Evolutionary conservation across 2,888 invertebrate species (phyloP).

Genomic region (Osmoderma eremita): DNA sequence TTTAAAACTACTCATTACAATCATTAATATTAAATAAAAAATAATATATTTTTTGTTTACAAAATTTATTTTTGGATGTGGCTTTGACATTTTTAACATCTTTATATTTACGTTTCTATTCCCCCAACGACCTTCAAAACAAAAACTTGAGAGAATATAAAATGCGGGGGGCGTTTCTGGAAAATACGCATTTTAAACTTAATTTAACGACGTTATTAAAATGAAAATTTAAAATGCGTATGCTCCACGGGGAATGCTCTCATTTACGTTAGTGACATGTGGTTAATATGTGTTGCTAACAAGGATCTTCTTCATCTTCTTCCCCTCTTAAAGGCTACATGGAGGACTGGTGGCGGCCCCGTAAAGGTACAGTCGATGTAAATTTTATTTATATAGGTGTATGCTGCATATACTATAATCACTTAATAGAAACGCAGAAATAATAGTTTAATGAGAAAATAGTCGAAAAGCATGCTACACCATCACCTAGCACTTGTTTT

Average conservation of each 20-base stretch:
- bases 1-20: too few relatives aligned
- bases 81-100: too few relatives aligned
- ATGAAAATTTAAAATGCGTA: slow-evolving; percentile 21
- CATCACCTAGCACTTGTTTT: slow-evolving; percentile 23
- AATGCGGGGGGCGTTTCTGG: slow-evolving; percentile 4
- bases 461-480: slow-evolving; percentile 29
- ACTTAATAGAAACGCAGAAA: slow-evolving; percentile 4
- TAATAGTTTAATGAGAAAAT: slow-evolving; percentile 3
- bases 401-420: slow-evolving; percentile 3
- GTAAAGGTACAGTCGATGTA: slow-evolving; percentile 77
- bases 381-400: slow-evolving; percentile 34
- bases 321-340: slow-evolving; percentile 96
- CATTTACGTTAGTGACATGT: slow-evolving; percentile 47
- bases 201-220: neutral
- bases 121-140: too few relatives aligned
- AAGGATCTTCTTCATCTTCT: slow-evolving; percentile 78
- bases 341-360: slow-evolving; percentile 98
- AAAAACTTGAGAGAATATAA: neutral
- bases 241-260: slow-evolving; percentile 43
- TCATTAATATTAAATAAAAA: too few relatives aligned
- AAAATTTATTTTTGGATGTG: too few relatives aligned
- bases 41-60: too few relatives aligned
- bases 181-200: slow-evolving; percentile 22
- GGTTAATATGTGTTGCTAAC: slow-evolving; percentile 62
- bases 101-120: too few relatives aligned